Evolutionary conservation across 2,888 invertebrate genomes (phyloP), one percentile per base, ranked within the genome.

Genomic region (Watsonalla cultraria): DNA sequence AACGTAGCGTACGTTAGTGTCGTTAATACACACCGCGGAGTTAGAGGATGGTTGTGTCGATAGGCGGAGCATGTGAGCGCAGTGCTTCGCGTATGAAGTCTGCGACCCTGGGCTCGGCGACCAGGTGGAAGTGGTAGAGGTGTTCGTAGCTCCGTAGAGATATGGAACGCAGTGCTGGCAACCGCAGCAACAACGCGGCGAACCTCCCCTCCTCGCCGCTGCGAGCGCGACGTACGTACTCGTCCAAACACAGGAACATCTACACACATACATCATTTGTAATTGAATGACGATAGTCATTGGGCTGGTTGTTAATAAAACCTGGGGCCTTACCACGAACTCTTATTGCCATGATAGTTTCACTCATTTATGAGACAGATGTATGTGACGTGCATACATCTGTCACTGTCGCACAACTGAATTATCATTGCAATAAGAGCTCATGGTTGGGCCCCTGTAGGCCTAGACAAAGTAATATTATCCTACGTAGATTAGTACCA

Each of bases 101-200:
- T 78, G 97, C 96, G 75, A 99, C 94, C 62, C 95, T 95, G 57
- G 94, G 94, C 69, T 98, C 97, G 45, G 97, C 96, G 71, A 98
- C 95, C 59, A 98, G 93, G 78, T 96, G 95, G 92, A 96, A 97
- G 93, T 96, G 97, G 92, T 97, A 98, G 64, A 98, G 92, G 86
- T 98, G 97, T 85, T 99, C 98, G 75, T 96, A 92, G 90, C 98
- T 97, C 90, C 98, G 98, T 51, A 99, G 94, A 55, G 97, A 97
- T 76, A 98, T 97, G 62, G 97, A 97, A 57, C 98, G 93, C 49
- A 98, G 92, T 33, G 97, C 96, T 6, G 98, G 98, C 74, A 98
- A 91, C 62, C 98, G 95, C 55, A 98, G 90, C 54, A 99, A 91
- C 9, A 99, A 91, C 81, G 99, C 97, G 45, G 99, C 99, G 86